Evolutionary conservation across 2,797 vertebrate species (phyloP).

Genomic region (Carduelis carduelis): DNA sequence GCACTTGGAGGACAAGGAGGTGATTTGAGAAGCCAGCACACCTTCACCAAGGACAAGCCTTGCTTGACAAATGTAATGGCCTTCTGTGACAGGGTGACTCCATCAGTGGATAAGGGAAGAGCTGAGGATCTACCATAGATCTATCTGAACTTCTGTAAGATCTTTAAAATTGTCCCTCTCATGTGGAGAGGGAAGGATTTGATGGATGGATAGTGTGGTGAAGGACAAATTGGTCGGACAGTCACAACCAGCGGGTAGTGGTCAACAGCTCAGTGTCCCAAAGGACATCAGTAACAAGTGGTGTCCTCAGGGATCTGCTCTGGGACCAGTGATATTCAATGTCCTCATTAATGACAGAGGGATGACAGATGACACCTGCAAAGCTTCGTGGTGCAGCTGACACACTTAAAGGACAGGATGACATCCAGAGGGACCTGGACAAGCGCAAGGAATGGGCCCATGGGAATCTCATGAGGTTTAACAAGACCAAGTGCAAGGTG

Average conservation of each 20-base stretch:
- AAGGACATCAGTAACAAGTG: background rate
- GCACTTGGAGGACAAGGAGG: background rate
- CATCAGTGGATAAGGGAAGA: background rate
- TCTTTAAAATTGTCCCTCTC: background rate
- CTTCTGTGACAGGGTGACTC: background rate
- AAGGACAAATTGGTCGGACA: background rate
- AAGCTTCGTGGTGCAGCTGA: background rate
- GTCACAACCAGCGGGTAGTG: background rate
- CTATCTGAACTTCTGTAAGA: background rate
- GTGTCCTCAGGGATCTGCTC: background rate
- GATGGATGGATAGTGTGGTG: no score
- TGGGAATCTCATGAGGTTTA: background rate
- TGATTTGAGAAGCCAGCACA: accelerated
- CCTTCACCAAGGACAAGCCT: background rate
- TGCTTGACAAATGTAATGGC: background rate
- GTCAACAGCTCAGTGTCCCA: accelerated
- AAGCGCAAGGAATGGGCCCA: accelerated
- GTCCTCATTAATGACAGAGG: background rate
- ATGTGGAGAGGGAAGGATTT: background rate
- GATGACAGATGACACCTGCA: background rate
- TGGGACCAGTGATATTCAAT: background rate
- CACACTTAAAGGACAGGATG: background rate
- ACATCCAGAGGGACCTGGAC: background rate
- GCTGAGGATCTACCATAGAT: background rate
- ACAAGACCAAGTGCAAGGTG: background rate